Evolutionary conservation across 2,888 invertebrate species (phyloP).

Genomic region (Eustalomyia histrio): DNA sequence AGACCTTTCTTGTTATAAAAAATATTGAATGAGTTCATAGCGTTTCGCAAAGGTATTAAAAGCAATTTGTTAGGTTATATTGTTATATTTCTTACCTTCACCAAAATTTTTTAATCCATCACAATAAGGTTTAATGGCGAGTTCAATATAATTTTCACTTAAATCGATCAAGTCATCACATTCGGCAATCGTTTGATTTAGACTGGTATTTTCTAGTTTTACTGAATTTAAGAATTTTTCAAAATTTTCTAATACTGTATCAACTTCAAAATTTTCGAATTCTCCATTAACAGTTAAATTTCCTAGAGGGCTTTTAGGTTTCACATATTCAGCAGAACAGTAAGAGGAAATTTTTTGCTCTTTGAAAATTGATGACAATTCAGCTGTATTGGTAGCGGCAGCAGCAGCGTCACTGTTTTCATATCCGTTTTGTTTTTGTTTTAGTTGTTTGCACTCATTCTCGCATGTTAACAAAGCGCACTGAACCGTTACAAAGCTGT

Average conservation of each 20-base stretch:
- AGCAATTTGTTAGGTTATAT: neutral
- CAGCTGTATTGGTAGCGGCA: slow-evolving; percentile 25
- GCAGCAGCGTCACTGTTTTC: slow-evolving; percentile 34
- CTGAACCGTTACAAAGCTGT: slow-evolving; percentile 63
- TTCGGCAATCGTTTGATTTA: slow-evolving; percentile 28
- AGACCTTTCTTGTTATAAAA: too few relatives aligned
- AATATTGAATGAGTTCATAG: too few relatives aligned
- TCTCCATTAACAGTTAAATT: neutral
- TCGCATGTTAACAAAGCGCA: slow-evolving; percentile 63
- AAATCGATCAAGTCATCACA: slow-evolving; percentile 50
- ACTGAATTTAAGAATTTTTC: slow-evolving; percentile 39
- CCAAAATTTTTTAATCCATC: neutral
- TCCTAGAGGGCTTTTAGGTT: slow-evolving; percentile 32
- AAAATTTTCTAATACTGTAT: slow-evolving; percentile 43
- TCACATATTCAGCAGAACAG: neutral
- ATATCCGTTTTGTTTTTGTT: slow-evolving; percentile 56
- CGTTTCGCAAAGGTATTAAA: too few relatives aligned
- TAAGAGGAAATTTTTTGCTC: slow-evolving; percentile 14
- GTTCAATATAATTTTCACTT: slow-evolving; percentile 8
- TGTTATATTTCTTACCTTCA: neutral
- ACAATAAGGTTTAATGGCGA: neutral
- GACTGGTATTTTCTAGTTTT: slow-evolving; percentile 34
- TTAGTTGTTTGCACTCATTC: slow-evolving; percentile 49
- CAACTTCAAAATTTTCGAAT: neutral
- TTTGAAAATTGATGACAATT: slow-evolving; percentile 37